Evolutionary conservation across 2,888 invertebrate genomes (phyloP).

Genomic region (Tipula lateralis): DNA sequence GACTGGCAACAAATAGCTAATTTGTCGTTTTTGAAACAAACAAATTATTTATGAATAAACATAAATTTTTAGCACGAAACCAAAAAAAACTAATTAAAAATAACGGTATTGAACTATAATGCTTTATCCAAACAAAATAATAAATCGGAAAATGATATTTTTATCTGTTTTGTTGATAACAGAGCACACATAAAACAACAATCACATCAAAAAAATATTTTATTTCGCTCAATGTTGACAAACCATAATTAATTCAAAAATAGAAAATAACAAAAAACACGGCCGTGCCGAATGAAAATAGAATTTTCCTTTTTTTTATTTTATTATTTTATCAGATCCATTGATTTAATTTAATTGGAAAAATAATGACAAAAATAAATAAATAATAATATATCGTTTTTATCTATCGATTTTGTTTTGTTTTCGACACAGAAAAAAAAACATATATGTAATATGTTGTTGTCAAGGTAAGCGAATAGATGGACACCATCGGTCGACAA

Average conservation of each 20-base stretch:
- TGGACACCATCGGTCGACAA: neutral
- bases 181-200: neutral
- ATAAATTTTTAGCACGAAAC: neutral
- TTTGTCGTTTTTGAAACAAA: too few species aligned
- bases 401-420: neutral
- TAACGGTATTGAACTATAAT: neutral
- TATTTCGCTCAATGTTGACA: neutral
- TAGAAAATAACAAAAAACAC: neutral
- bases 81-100: neutral
- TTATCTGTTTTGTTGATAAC: neutral
- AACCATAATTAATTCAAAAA: neutral
- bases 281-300: neutral
- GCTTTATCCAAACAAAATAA: neutral
- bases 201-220: neutral
- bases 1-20: too few species aligned
- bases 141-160: constrained; percentile 9
- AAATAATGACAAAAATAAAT: constrained; percentile 1
- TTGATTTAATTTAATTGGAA: constrained; percentile 24
- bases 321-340: neutral
- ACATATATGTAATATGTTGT: neutral
- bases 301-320: neutral
- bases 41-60: neutral
- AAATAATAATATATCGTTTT: neutral
- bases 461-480: neutral
- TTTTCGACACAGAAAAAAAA: neutral